Evolutionary conservation across 2,888 invertebrate genomes (phyloP).

Genomic region (Drosophila leonis): DNA sequence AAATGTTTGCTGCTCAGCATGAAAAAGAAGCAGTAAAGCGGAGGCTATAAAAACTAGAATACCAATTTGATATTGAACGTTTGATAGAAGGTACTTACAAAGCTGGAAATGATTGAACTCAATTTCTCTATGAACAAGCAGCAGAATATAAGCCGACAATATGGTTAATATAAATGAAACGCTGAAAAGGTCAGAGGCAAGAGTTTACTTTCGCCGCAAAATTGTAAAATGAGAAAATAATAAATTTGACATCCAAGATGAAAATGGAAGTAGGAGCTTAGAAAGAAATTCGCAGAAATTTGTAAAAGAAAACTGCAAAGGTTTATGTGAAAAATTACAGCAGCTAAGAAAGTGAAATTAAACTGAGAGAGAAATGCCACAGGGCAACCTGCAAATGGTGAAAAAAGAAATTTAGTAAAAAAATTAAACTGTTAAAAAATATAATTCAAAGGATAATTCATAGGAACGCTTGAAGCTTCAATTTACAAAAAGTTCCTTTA

Average conservation of each 20-base stretch:
- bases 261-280: background rate
- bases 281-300: background rate
- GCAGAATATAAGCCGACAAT: background rate
- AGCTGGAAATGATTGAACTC: slow-evolving; percentile 7
- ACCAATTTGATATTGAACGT: slow-evolving; percentile 10
- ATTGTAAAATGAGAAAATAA: background rate
- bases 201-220: background rate
- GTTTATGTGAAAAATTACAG: background rate
- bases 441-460: too few species aligned
- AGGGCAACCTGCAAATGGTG: background rate
- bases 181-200: background rate
- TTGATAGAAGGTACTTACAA: slow-evolving; percentile 2
- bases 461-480: too few species aligned
- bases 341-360: background rate
- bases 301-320: background rate
- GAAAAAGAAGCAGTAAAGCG: background rate
- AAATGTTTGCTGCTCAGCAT: slow-evolving; percentile 25
- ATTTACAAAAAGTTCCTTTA: too few species aligned
- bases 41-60: slow-evolving; percentile 12
- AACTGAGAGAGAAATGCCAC: background rate
- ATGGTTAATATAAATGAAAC: slow-evolving; percentile 4
- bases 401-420: background rate
- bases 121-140: background rate
- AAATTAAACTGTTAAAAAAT: too few species aligned
- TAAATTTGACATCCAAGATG: background rate